Evolutionary conservation across 2,113 vertebrate genomes (phyloP), one percentile per base, ranked within the genome.

Genomic region (Chaenocephalus aceratus): DNA sequence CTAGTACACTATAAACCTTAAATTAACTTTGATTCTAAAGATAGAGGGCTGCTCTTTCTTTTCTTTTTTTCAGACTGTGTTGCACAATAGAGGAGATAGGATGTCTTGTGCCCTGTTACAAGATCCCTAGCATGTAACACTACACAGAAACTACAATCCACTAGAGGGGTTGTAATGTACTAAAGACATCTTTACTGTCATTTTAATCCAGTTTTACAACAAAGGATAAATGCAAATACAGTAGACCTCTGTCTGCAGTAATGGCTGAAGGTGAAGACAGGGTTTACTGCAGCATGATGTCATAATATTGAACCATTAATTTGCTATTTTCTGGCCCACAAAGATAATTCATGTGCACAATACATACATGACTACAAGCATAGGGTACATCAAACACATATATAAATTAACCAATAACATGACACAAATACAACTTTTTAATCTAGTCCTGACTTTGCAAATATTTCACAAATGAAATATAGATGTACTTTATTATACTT

Each of bases 81-180:
- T 73, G 59, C 69, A 77, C 68, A 88, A 59, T 45, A 64, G 67
- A 12, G 48, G 30, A 60, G 65, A 54, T 86, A 72, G 72, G 69
- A 80, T 86, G 81, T 72, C 80, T 78, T 74, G 80, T 67, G n/a
- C 54, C 65, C 56, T 87, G 86, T 82, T 86, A 90, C 34, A 64
- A 62, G 80, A 91, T 79, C 21, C 59, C 54, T n/a, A 45, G 14
- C 23, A 0, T 14, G 44, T 64, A 70, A 74, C 53, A 26, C 26
- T 26, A 26, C 26, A 59, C 49, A 64, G 30, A 85, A 44, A 57
- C 81, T 46, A 53, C n/a, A 60, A 68, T 61, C 68, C 54, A 18
- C n/a, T 64, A 18, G 56, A 72, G 34, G 9, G 6, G 15, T 49
- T 59, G 14, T 10, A 56, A 46, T 62, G 12, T 44, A 6, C 53